phyloP scores from a whole-genome alignment of 1,140 invertebrate genomes.

The Eubasilissa regina region DNA sequence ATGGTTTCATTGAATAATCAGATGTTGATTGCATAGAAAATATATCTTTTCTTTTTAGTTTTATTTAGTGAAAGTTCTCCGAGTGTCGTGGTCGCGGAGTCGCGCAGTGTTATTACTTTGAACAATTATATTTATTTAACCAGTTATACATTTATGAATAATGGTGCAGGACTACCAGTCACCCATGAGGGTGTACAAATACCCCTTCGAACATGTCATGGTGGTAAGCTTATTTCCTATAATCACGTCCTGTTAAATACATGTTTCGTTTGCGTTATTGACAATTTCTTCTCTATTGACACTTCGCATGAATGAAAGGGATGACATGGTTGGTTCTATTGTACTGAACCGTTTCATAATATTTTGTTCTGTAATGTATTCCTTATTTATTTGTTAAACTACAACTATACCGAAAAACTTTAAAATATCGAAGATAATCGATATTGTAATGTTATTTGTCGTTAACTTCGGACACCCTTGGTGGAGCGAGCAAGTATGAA shows the following conservation, averaged over 20 bases:
- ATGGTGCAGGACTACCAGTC: slow-evolving; percentile 99
- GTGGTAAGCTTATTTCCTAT: slow-evolving; percentile 80
- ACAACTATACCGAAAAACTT: too few relatives aligned
- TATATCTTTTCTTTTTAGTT: background rate
- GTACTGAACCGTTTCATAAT: background rate
- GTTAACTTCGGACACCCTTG: too few relatives aligned
- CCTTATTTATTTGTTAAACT: too few relatives aligned
- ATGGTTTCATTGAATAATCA: too few relatives aligned
- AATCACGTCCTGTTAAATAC: background rate
- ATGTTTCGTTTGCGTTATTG: background rate
- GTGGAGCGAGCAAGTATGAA: too few relatives aligned
- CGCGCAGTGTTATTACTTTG: slow-evolving; percentile 18
- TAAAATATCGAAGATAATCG: too few relatives aligned
- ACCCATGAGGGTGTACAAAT: slow-evolving; percentile 96
- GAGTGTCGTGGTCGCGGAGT: background rate
- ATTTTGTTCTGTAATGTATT: background rate
- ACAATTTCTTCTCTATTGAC: slow-evolving; percentile 34
- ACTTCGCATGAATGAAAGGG: slow-evolving; percentile 41
- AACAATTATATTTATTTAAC: slow-evolving; percentile 20
- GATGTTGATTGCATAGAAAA: too few relatives aligned
- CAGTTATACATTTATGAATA: slow-evolving; percentile 62
- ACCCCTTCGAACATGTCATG: slow-evolving; percentile 97
- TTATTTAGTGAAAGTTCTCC: background rate
- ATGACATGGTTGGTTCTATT: background rate
- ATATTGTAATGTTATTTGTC: too few relatives aligned